These are phyloP conservation scores for Tinea semifulvella DNA, from an alignment of 2,888 invertebrate genomes.

Conservation along the genomic window DNA sequence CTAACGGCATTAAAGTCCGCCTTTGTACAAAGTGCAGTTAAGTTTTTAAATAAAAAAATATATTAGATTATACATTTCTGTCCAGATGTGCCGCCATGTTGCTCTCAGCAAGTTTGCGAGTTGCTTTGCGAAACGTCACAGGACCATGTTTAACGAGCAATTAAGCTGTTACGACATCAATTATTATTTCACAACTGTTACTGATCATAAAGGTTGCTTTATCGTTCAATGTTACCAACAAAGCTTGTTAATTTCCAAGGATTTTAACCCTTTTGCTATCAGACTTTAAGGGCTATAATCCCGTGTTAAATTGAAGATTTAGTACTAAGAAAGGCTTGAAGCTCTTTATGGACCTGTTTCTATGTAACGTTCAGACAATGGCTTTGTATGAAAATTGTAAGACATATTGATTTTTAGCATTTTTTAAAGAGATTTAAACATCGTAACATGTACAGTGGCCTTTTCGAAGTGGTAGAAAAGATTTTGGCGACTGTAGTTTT, in stretches of 20 bases:
- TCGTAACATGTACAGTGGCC: too few relatives aligned
- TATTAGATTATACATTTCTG: too few relatives aligned
- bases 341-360: constrained; percentile 11
- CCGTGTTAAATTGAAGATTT: background rate
- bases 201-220: constrained; percentile 2
- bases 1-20: too few relatives aligned
- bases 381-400: constrained; percentile 7
- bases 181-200: constrained; percentile 10
- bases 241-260: background rate
- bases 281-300: background rate
- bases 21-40: too few relatives aligned
- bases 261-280: background rate
- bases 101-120: too few relatives aligned
- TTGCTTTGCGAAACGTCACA: too few relatives aligned
- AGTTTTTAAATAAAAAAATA: too few relatives aligned
- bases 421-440: constrained; percentile 4
- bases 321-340: background rate
- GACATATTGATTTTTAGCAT: background rate
- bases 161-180: constrained; percentile 2
- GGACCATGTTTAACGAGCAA: constrained; percentile 2
- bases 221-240: constrained; percentile 8
- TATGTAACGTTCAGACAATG: constrained; percentile 9
- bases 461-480: too few relatives aligned
- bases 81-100: too few relatives aligned
- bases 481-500: too few relatives aligned